Conservation (phyloP, 2,797 vertebrate genomes). For the Mormyrus hasselquistii region DNA sequence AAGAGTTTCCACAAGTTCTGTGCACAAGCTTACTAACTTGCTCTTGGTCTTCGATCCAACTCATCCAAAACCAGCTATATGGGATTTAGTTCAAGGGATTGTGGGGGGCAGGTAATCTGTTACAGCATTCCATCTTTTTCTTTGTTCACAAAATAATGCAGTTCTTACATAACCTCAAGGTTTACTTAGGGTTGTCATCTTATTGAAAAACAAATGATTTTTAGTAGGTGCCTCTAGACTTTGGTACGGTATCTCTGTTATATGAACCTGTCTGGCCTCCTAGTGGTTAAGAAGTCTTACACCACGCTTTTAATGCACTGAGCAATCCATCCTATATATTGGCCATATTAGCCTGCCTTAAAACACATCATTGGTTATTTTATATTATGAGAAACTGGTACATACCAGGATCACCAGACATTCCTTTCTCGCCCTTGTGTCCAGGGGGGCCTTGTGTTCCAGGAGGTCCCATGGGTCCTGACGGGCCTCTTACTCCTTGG, state of each 20-base stretch:
- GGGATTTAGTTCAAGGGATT: background rate
- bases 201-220: background rate
- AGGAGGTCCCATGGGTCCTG: constrained; percentile 34
- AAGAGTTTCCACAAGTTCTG: background rate
- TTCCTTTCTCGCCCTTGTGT: constrained; percentile 44
- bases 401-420: constrained; percentile 13
- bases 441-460: constrained; percentile 42
- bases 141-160: background rate
- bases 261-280: background rate
- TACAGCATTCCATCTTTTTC: background rate
- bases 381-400: background rate
- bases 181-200: background rate
- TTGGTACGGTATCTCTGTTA: background rate
- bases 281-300: background rate
- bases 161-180: background rate
- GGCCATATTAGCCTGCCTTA: background rate
- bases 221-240: background rate
- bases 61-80: background rate
- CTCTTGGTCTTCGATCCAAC: no score
- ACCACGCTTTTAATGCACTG: background rate
- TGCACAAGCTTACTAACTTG: background rate
- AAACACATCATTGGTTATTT: background rate
- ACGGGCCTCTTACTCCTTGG: constrained; percentile 42
- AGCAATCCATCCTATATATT: background rate
- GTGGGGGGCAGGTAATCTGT: background rate